phyloP scores from a whole-genome alignment of 2,888 invertebrate species.

The Rhimphoctona megacephalus region DNA sequence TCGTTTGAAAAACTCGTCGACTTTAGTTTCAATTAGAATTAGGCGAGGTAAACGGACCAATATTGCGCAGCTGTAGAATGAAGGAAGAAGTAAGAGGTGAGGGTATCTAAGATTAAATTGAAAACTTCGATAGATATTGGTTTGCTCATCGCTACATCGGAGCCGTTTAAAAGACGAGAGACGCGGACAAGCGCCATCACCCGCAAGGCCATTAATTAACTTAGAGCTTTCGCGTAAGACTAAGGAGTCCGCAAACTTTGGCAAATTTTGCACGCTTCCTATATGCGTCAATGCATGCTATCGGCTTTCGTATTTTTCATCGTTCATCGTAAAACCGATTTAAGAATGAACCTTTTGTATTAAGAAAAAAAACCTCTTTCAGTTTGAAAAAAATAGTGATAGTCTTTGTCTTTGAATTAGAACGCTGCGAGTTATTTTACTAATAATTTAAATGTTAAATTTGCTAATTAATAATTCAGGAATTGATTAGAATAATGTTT shows the following conservation, averaged over 20 bases:
- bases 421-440: too few relatives aligned
- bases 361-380: background rate
- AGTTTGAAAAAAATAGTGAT: too few relatives aligned
- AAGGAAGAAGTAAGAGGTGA: conserved; percentile 36
- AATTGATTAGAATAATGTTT: background rate
- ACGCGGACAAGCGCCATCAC: conserved; percentile 15
- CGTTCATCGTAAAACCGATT: background rate
- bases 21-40: conserved; percentile 67
- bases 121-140: conserved; percentile 67
- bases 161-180: conserved; percentile 55
- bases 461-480: background rate
- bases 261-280: conserved; percentile 17
- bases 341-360: background rate
- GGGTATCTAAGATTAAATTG: conserved; percentile 62
- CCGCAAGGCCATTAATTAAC: conserved; percentile 60
- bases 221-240: conserved; percentile 50
- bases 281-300: background rate
- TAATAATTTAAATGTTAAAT: too few relatives aligned
- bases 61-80: conserved; percentile 28
- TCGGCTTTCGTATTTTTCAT: background rate
- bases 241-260: conserved; percentile 15
- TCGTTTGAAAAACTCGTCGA: conserved; percentile 48
- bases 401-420: too few relatives aligned
- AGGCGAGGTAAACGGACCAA: conserved; percentile 58
- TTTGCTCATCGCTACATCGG: conserved; percentile 53